phyloP scores from a whole-genome alignment of 2,888 invertebrate genomes.

The Luffia ferchaultella region DNA sequence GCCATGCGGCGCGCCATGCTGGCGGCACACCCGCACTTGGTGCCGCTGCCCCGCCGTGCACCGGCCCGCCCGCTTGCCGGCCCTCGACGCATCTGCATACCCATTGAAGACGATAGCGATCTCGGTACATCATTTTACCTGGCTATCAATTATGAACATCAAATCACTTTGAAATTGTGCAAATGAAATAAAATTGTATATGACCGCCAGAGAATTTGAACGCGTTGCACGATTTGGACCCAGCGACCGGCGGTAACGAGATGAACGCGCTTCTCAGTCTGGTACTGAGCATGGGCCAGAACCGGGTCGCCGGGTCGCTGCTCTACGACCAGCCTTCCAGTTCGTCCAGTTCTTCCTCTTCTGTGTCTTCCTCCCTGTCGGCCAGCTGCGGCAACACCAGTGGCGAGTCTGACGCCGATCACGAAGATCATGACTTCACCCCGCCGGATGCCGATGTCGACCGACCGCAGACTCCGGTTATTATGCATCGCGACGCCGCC shows the following conservation, averaged over 20 bases:
- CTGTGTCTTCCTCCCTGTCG: conserved; percentile 15
- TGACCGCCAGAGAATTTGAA: conserved; percentile 21
- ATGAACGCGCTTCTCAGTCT: conserved; percentile 57
- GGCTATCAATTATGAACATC: too few species aligned
- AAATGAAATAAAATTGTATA: too few species aligned
- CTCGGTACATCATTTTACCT: conserved; percentile 24
- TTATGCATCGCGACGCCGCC: too few species aligned
- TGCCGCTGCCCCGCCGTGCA: conserved; percentile 12
- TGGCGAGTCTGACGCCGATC: conserved; percentile 21
- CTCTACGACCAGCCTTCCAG: conserved; percentile 18
- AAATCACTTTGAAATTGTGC: too few species aligned
- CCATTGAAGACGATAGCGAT: conserved; percentile 39
- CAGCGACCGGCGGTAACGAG: conserved; percentile 44
- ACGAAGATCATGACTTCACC: conserved; percentile 12
- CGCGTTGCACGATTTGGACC: conserved; percentile 41
- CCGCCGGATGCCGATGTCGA: conserved; percentile 6
- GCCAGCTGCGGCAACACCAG: conserved; percentile 25
- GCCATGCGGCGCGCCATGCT: conserved; percentile 29
- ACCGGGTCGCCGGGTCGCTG: conserved; percentile 45
- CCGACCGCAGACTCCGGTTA: neutral
- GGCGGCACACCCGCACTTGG: conserved; percentile 34
- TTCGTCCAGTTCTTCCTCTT: neutral
- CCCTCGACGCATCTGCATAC: conserved; percentile 33
- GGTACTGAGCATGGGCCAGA: conserved; percentile 52
- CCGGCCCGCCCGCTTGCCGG: conserved; percentile 7